phyloP scores from a whole-genome alignment of 1,140 invertebrate genomes.

The Argopecten irradians region DNA sequence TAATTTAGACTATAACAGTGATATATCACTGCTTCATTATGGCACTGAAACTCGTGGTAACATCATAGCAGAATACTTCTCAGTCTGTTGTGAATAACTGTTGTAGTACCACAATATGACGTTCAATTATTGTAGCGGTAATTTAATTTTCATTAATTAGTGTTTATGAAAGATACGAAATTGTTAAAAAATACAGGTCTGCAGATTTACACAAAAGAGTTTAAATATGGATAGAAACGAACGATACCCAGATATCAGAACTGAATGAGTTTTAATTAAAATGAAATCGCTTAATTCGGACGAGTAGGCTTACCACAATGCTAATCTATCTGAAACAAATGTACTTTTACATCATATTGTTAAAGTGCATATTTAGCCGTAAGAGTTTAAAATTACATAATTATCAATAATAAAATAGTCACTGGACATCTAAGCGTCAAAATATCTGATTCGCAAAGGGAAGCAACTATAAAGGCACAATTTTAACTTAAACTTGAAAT shows the following conservation, averaged over 20 bases:
- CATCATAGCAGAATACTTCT: neutral
- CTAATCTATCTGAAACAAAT: neutral
- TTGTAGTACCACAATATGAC: neutral
- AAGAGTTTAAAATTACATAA: no score
- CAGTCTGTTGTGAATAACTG: neutral
- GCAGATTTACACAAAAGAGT: neutral
- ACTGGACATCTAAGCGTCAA: no score
- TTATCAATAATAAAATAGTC: no score
- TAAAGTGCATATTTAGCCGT: no score
- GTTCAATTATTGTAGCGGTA: neutral
- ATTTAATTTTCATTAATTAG: conserved; percentile 19
- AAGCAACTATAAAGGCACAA: no score
- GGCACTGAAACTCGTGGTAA: neutral
- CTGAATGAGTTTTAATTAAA: neutral
- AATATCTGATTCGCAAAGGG: no score
- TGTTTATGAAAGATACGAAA: neutral
- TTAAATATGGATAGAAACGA: neutral
- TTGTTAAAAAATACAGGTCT: neutral
- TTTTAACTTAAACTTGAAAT: no score
- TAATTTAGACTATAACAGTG: neutral
- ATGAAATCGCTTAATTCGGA: neutral
- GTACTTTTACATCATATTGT: no score
- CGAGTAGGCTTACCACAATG: neutral
- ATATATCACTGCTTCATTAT: neutral
- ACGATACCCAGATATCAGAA: neutral